Evolutionary conservation across 2,797 vertebrate genomes (phyloP).

Genomic region (Aulostomus chinensis): DNA sequence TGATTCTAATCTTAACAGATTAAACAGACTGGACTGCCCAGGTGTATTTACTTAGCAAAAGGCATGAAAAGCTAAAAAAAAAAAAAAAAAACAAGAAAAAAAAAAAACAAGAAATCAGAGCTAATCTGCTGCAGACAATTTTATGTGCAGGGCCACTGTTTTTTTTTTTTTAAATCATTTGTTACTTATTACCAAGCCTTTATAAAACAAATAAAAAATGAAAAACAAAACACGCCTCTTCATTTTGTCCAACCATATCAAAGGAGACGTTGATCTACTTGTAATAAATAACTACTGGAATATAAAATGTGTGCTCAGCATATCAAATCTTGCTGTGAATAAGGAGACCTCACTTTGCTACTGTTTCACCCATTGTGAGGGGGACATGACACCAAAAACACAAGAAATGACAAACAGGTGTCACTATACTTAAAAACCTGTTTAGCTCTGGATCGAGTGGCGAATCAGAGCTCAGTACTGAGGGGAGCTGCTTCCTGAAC

Average conservation of each 20-base stretch:
- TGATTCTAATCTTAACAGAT: conserved; percentile 12
- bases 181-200: too few relatives aligned
- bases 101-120: too few relatives aligned
- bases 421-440: neutral
- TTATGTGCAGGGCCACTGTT: too few relatives aligned
- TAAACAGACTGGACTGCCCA: neutral
- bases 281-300: neutral
- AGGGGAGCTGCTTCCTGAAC: neutral
- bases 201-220: too few relatives aligned
- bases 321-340: neutral
- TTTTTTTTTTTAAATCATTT: too few relatives aligned
- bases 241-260: too few relatives aligned
- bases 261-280: too few relatives aligned
- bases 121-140: too few relatives aligned
- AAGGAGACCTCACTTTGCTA: conserved; percentile 4
- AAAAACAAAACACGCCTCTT: too few relatives aligned
- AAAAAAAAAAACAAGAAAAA: too few relatives aligned
- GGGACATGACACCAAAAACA: neutral
- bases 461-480: neutral
- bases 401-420: neutral
- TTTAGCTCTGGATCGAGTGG: neutral
- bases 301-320: neutral
- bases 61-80: too few relatives aligned
- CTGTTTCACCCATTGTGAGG: conserved; percentile 8
- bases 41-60: too few relatives aligned